phyloP scores from a whole-genome alignment of 1,140 invertebrate genomes.

The Thalassaphorura encarpata region DNA sequence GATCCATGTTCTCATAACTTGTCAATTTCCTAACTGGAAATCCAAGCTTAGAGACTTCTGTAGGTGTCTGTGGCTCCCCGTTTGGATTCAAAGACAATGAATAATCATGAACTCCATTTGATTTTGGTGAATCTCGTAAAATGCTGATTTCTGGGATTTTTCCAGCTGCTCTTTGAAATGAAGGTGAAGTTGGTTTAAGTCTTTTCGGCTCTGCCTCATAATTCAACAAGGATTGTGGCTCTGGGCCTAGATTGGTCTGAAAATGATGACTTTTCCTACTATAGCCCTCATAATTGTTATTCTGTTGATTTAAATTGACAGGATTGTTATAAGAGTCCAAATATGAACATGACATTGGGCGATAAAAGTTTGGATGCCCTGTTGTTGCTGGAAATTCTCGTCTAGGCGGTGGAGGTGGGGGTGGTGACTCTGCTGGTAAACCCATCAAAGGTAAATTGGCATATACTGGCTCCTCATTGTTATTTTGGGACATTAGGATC shows the following conservation, averaged over 20 bases:
- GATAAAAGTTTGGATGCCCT: slow-evolving; percentile 24
- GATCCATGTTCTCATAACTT: slow-evolving; percentile 1
- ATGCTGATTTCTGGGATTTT: neutral
- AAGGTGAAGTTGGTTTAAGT: neutral
- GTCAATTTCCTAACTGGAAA: slow-evolving; percentile 22
- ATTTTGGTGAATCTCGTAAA: neutral
- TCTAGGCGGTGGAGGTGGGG: slow-evolving; percentile 26
- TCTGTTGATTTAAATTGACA: neutral
- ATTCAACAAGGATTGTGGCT: neutral
- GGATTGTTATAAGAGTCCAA: slow-evolving; percentile 18
- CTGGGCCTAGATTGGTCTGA: neutral
- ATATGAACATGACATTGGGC: slow-evolving; percentile 30
- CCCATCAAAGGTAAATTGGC: neutral
- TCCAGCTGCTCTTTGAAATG: neutral
- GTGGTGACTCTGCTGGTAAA: slow-evolving; percentile 1
- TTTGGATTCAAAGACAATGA: slow-evolving; percentile 5
- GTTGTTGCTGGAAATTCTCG: slow-evolving; percentile 1
- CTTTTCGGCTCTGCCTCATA: slow-evolving; percentile 1
- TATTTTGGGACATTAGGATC: neutral
- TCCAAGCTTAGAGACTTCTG: slow-evolving; percentile 26
- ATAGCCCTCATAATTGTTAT: neutral
- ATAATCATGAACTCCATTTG: no score
- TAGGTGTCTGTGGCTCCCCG: slow-evolving; percentile 7
- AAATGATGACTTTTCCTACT: neutral
- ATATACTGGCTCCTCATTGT: slow-evolving; percentile 1